A percentile compares a stretch with the other conserved stretches of the same genome.
Evolutionary conservation across 2,113 vertebrate species (phyloP).

Genomic region (Peromyscus leucopus): DNA sequence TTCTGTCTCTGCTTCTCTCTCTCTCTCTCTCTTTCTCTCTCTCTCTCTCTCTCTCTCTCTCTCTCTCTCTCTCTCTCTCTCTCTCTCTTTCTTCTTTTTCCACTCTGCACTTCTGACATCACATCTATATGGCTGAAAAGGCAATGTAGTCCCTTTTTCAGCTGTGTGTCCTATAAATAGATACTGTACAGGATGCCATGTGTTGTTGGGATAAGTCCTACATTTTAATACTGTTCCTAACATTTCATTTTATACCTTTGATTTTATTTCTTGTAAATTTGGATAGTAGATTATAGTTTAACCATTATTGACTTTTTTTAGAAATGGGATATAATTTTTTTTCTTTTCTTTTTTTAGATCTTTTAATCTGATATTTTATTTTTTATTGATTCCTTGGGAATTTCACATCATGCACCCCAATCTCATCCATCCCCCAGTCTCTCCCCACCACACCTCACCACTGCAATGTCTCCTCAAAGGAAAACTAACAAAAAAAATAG

Average conservation of each 20-base stretch:
- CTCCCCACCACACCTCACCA: too few relatives aligned
- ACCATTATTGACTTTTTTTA: conserved; percentile 83
- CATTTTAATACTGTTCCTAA: conserved; percentile 88
- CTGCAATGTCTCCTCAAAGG: too few relatives aligned
- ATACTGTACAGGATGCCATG: conserved; percentile 88
- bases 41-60: neutral
- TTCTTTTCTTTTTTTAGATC: neutral
- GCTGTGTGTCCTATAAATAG: conserved; percentile 87
- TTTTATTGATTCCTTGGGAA: too few relatives aligned
- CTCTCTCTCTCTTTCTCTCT: too few relatives aligned
- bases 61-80: neutral
- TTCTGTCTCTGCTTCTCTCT: neutral
- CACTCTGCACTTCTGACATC: conserved; percentile 89
- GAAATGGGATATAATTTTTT: conserved; percentile 88
- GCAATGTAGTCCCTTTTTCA: conserved; percentile 87
- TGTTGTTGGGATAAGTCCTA: conserved; percentile 73
- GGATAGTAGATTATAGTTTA: conserved; percentile 81
- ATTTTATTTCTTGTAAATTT: conserved; percentile 82
- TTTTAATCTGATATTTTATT: too few relatives aligned
- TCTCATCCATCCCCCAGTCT: too few relatives aligned
- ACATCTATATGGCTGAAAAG: conserved; percentile 87
- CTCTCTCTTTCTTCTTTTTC: neutral
- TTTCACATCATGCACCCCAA: too few relatives aligned
- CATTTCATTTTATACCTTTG: conserved; percentile 88
- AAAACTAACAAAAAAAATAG: too few relatives aligned